Conservation (phyloP, 2,113 vertebrate genomes). For the Tinamus guttatus region DNA sequence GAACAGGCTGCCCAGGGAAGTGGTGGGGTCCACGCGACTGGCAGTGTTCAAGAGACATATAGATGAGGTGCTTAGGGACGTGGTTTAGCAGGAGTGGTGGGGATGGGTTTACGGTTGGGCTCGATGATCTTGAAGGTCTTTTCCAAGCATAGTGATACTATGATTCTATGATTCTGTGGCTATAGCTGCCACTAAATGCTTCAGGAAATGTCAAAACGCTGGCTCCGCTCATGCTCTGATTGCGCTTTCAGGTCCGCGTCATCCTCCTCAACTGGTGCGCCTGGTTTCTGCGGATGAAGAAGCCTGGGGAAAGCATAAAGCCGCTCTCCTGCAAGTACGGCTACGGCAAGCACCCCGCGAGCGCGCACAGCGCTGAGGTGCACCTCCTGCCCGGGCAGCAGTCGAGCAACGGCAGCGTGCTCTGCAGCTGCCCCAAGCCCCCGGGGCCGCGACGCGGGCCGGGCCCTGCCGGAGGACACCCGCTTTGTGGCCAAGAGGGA, state of each 20-base stretch:
- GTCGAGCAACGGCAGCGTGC: conserved; percentile 80
- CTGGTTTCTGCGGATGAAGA: conserved; percentile 92
- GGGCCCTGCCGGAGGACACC: conserved; percentile 48
- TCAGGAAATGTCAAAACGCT: not conserved
- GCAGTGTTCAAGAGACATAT: too few species aligned
- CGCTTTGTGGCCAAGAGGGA: conserved; percentile 73
- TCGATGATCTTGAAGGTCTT: too few species aligned
- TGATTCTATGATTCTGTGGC: not conserved
- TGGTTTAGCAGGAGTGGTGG: too few species aligned
- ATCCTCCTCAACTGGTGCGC: conserved; percentile 90
- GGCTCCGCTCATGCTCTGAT: not conserved
- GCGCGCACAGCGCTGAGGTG: conserved; percentile 84
- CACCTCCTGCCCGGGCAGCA: conserved; percentile 77
- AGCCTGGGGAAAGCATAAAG: conserved; percentile 84
- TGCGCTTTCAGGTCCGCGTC: conserved; percentile 70
- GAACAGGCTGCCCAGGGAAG: too few species aligned
- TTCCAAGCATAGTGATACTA: too few species aligned
- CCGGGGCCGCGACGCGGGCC: too few species aligned
- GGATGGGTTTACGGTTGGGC: too few species aligned
- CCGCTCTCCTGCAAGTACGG: conserved; percentile 78
- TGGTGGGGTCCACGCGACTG: too few species aligned
- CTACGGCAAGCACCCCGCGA: conserved; percentile 76
- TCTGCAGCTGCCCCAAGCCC: conserved; percentile 82
- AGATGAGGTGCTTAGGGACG: too few species aligned
- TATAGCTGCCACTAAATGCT: not conserved